Evolutionary conservation across 64 coral and sea anemone species (phyloP).

Genomic region (Astreopora myriophthalma): DNA sequence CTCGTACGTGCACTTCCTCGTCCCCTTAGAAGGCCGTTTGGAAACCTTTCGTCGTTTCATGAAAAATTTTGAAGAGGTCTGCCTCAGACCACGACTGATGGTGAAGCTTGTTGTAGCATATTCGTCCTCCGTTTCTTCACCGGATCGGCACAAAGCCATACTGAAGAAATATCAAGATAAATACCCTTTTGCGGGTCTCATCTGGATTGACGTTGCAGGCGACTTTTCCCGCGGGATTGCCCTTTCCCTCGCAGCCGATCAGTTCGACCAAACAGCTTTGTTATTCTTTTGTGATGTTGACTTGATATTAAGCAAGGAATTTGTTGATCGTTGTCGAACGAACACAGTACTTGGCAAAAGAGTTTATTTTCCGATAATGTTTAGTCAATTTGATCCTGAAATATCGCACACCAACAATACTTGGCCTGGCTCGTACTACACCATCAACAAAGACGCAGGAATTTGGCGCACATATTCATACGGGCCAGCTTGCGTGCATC

Average conservation of each 20-base stretch:
- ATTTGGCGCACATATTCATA: slow-evolving; percentile 91
- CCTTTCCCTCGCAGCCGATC: slow-evolving; percentile 67
- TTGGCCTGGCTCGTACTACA: slow-evolving; percentile 23
- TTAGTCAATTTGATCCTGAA: slow-evolving; percentile 87
- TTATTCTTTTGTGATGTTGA: slow-evolving; percentile 98
- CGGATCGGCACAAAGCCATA: slow-evolving; percentile 68
- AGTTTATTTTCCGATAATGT: slow-evolving; percentile 94
- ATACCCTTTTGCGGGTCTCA: slow-evolving; percentile 63
- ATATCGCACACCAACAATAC: slow-evolving; percentile 17
- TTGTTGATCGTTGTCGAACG: slow-evolving; percentile 83
- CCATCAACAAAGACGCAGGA: slow-evolving; percentile 74
- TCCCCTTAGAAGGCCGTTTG: slow-evolving; percentile 76
- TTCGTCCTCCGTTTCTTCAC: slow-evolving; percentile 63
- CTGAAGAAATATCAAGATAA: slow-evolving; percentile 65
- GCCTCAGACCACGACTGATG: slow-evolving; percentile 57
- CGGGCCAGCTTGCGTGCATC: slow-evolving; percentile 82
- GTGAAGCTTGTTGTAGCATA: slow-evolving; percentile 91
- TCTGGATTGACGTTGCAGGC: slow-evolving; percentile 80
- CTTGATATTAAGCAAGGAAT: slow-evolving; percentile 74
- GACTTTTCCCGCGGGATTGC: slow-evolving; percentile 84
- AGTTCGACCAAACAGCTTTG: slow-evolving; percentile 75
- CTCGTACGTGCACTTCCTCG: slow-evolving; percentile 76
- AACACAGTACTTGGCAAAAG: slow-evolving; percentile 78
- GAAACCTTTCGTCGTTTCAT: slow-evolving; percentile 85
- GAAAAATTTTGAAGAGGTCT: slow-evolving; percentile 84